Base-by-base conservation (phyloP, 2,113 vertebrate species). In the Cichladusa arquata region DNA sequence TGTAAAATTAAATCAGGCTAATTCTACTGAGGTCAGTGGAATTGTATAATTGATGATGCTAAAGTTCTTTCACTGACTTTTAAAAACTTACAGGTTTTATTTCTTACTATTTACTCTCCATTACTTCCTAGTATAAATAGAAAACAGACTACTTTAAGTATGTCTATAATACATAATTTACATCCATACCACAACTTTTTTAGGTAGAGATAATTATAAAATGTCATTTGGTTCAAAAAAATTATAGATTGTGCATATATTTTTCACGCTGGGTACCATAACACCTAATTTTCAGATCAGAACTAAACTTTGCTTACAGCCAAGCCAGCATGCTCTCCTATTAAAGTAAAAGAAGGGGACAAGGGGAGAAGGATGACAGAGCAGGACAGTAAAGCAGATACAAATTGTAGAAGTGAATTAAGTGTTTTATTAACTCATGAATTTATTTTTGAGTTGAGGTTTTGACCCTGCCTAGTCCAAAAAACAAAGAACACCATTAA, bases 381-480 rank as follows among this genome's bases (percentile, higher is more conserved):
- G 42, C 16, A 80, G 13, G 20, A 42, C 36, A 71, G 34, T 47
- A 86, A 86, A 80, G 24, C 6, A 70, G 26, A 36, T 48, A 16
- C 10, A 70, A 65, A 73, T 8, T 54, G 8, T 48, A 40, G 28
- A 42, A 72, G 24, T 34, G 12, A 62, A 48, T 86, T 15, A 56
- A 48, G 15, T 58, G 12, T 54, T 78, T 74, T 74, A 13, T 29
- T 44, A 36, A 66, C 31, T 69, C 0, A 0, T 10, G 1, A 67
- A 14, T 71, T 92, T 62, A 38, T 26, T 70, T 80, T 38, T 44
- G 33, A 64, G 10, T 38, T 67, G 22, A 82, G 7, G 9, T 50
- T 86, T 67, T 86, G 42, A 31, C 14, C 18, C 6, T 71, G 23
- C 29, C 28, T 8, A 17, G 4, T 51, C 10, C 9, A 47, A 47